A percentile compares a stretch with the other conserved stretches of the same genome.
phyloP scores from a whole-genome alignment of 2,113 vertebrate genomes.

The Hypanus sabinus region DNA sequence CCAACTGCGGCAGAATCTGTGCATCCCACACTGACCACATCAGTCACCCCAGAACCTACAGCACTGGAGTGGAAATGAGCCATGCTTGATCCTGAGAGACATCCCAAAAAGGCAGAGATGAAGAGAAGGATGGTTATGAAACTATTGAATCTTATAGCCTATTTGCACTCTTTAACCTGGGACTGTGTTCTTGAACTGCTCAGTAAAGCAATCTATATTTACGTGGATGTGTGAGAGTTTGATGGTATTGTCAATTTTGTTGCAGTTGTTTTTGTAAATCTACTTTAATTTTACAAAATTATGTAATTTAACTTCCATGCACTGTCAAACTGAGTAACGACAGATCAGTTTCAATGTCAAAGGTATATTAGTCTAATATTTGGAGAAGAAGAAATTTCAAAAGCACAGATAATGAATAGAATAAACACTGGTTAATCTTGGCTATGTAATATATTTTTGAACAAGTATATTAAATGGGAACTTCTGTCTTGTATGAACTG shows the following conservation, averaged over 20 bases:
- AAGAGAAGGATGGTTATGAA: too few species aligned
- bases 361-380: background rate
- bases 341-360: background rate
- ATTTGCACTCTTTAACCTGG: background rate
- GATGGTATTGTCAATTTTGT: background rate
- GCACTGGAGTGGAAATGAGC: too few species aligned
- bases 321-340: background rate
- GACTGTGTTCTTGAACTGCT: background rate
- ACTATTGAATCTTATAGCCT: background rate
- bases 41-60: too few species aligned
- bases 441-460: background rate
- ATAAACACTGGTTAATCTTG: background rate
- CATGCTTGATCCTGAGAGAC: too few species aligned
- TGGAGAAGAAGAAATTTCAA: background rate
- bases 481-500: background rate
- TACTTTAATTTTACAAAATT: background rate
- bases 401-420: background rate
- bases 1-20: too few species aligned
- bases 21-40: too few species aligned
- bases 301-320: background rate
- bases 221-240: background rate
- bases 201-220: background rate
- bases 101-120: too few species aligned
- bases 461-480: background rate
- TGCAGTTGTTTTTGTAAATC: background rate